phyloP scores from a whole-genome alignment of 2,888 invertebrate genomes.

The Chloroclysta siterata region DNA sequence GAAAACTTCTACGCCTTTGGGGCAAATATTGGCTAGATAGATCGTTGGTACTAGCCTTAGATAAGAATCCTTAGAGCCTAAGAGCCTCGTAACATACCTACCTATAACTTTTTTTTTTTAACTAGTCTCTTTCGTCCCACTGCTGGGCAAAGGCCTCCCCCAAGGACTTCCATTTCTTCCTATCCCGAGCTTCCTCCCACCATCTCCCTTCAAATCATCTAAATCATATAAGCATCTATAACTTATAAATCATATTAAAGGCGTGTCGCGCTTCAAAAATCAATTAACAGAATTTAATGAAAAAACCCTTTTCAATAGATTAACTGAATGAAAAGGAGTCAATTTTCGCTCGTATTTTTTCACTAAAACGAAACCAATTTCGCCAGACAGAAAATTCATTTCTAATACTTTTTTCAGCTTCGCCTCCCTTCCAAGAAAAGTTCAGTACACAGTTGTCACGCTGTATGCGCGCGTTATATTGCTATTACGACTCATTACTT shows the following conservation, averaged over 20 bases:
- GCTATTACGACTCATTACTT: conserved; percentile 49
- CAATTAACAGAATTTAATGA: conserved; percentile 17
- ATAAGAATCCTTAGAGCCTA: too few relatives aligned
- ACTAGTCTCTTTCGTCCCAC: too few relatives aligned
- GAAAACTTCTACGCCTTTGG: not conserved
- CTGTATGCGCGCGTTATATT: conserved; percentile 13
- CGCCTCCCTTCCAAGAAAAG: not conserved
- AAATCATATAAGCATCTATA: too few relatives aligned
- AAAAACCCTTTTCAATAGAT: conserved; percentile 5
- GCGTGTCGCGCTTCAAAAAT: not conserved
- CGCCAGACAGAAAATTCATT: not conserved
- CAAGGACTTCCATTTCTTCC: too few relatives aligned
- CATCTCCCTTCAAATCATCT: too few relatives aligned
- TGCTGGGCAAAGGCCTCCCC: too few relatives aligned
- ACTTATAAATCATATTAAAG: too few relatives aligned
- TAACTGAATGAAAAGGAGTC: conserved; percentile 23
- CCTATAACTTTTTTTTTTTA: too few relatives aligned
- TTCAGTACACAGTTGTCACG: not conserved
- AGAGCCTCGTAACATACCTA: too few relatives aligned
- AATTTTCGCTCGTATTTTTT: not conserved
- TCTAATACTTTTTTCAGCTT: not conserved
- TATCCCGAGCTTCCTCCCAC: too few relatives aligned
- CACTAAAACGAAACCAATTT: not conserved
- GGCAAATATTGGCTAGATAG: too few relatives aligned
- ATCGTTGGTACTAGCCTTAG: not conserved